phyloP scores from a whole-genome alignment of 2,888 invertebrate genomes.

The Altica lythri region DNA sequence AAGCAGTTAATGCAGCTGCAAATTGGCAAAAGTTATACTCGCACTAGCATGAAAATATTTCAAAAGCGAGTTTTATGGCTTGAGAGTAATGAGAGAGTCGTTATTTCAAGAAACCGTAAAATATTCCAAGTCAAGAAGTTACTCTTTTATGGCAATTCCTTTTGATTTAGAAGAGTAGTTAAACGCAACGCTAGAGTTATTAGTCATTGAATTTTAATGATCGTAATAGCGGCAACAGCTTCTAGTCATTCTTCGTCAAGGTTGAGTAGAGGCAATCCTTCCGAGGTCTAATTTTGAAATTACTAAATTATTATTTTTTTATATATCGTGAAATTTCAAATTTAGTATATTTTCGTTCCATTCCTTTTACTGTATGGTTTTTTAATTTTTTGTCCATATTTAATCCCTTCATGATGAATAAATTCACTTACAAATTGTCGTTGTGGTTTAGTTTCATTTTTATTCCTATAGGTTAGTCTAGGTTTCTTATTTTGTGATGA shows the following conservation, averaged over 20 bases:
- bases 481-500: no score
- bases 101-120: conserved; percentile 24
- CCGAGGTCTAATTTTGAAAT: not conserved
- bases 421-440: no score
- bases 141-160: conserved; percentile 23
- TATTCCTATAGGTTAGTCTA: no score
- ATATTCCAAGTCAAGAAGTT: conserved; percentile 21
- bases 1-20: conserved; percentile 28
- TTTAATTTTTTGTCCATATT: no score
- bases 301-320: not conserved
- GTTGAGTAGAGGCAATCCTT: conserved; percentile 7
- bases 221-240: conserved; percentile 10
- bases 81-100: conserved; percentile 19
- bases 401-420: no score
- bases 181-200: conserved; percentile 16
- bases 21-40: conserved; percentile 29
- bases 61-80: conserved; percentile 23
- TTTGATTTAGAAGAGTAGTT: conserved; percentile 23
- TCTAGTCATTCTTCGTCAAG: conserved; percentile 15
- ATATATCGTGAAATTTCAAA: not conserved
- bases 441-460: no score
- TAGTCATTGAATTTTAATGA: conserved; percentile 20
- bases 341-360: no score
- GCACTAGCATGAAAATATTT: conserved; percentile 26
- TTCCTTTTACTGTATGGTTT: no score